Percentiles rank a stretch among this genome's conserved stretches.
phyloP scores from a whole-genome alignment of 2,888 invertebrate species.

The Patella pellucida region DNA sequence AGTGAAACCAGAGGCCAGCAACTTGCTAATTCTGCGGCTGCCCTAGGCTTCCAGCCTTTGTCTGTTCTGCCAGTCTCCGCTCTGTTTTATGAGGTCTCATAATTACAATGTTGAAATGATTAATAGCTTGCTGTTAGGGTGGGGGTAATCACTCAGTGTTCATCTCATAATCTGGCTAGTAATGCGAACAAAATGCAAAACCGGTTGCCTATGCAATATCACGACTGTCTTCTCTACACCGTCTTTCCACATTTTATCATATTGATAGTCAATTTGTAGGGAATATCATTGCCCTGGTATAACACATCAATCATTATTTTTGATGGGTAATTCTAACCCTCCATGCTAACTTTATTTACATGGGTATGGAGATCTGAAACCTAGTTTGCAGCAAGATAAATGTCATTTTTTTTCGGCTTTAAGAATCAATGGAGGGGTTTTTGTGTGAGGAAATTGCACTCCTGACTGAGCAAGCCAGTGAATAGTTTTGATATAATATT shows the following conservation, averaged over 20 bases:
- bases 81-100: constrained; percentile 6
- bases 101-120: constrained; percentile 11
- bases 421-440: background rate
- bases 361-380: background rate
- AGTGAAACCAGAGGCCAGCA: constrained; percentile 4
- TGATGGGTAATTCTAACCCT: constrained; percentile 10
- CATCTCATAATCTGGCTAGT: background rate
- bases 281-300: background rate
- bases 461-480: background rate
- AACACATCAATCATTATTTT: constrained; percentile 10
- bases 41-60: constrained; percentile 9
- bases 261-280: constrained; percentile 8
- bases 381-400: background rate
- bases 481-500: constrained; percentile 9
- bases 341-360: constrained; percentile 11
- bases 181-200: constrained; percentile 7
- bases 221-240: background rate
- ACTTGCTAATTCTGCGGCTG: background rate
- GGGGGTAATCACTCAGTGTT: constrained; percentile 5
- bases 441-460: constrained; percentile 9
- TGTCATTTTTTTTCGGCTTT: background rate
- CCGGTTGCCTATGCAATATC: background rate
- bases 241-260: background rate
- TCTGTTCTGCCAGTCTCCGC: background rate
- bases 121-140: background rate